phyloP scores from a whole-genome alignment of 2,888 invertebrate genomes.

The Diplolepis rosae region DNA sequence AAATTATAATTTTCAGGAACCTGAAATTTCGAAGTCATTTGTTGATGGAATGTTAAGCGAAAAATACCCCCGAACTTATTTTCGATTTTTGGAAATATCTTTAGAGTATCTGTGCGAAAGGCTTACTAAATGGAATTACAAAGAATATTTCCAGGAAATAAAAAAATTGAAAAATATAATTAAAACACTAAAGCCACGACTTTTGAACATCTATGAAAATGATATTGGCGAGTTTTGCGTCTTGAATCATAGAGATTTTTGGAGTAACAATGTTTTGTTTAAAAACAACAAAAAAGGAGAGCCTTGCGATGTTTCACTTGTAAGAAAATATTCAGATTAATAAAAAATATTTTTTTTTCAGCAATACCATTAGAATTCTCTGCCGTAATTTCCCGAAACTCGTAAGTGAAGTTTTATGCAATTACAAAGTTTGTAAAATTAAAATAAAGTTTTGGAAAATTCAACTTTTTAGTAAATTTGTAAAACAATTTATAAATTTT shows the following conservation, averaged over 20 bases:
- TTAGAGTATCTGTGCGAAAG: slow-evolving; percentile 19
- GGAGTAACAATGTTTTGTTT: slow-evolving; percentile 60
- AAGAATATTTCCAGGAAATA: slow-evolving; percentile 30
- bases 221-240: slow-evolving; percentile 56
- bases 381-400: too few relatives aligned
- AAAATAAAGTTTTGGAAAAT: too few relatives aligned
- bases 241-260: slow-evolving; percentile 61
- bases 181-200: background rate
- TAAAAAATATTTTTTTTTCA: background rate
- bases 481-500: too few relatives aligned
- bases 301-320: slow-evolving; percentile 48
- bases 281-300: slow-evolving; percentile 48
- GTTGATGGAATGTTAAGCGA: slow-evolving; percentile 46
- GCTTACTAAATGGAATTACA: slow-evolving; percentile 46
- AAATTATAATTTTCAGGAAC: slow-evolving; percentile 44
- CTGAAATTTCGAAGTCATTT: slow-evolving; percentile 43
- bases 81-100: slow-evolving; percentile 30
- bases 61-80: slow-evolving; percentile 41
- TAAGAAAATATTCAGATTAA: slow-evolving; percentile 32
- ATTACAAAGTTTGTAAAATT: too few relatives aligned
- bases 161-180: slow-evolving; percentile 45
- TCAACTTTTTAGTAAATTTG: too few relatives aligned
- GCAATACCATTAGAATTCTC: too few relatives aligned
- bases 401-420: too few relatives aligned
- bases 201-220: slow-evolving; percentile 38